These are phyloP conservation scores for Acronicta aceris DNA, from an alignment of 2,888 invertebrate species.

Conservation along the genomic window DNA sequence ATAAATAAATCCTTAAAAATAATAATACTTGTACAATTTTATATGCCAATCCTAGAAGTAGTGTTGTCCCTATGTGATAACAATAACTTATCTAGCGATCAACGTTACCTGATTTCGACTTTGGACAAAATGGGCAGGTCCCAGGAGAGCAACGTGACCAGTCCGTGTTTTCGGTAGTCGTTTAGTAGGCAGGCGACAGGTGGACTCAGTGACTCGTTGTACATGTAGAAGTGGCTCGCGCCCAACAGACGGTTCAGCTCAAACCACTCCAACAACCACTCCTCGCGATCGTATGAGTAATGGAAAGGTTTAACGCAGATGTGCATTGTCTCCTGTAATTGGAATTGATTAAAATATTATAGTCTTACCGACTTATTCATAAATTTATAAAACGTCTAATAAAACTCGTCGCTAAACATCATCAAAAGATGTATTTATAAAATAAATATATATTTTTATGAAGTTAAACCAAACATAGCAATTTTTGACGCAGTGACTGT, in stretches of 20 bases:
- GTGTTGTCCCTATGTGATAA: no score
- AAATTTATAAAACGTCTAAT: no score
- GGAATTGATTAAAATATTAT: not conserved
- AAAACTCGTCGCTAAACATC: no score
- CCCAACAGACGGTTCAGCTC: constrained; percentile 96
- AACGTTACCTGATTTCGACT: constrained; percentile 92
- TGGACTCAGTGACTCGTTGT: constrained; percentile 95
- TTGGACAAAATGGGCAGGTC: constrained; percentile 96
- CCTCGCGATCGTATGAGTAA: constrained; percentile 94
- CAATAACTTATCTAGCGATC: no score
- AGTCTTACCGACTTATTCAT: no score
- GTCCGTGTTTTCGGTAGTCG: constrained; percentile 91
- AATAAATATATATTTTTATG: no score
- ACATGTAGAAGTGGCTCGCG: constrained; percentile 96
- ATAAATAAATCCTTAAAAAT: no score
- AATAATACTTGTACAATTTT: no score
- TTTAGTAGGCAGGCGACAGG: constrained; percentile 94
- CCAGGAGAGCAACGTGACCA: constrained; percentile 94
- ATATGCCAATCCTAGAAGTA: no score
- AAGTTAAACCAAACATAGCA: no score
- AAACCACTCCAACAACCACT: constrained; percentile 96
- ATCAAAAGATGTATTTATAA: no score
- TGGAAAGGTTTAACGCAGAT: constrained; percentile 97
- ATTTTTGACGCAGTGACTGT: no score
- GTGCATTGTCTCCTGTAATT: constrained; percentile 90